A percentile compares a stretch with the other conserved stretches of the same genome.
Evolutionary conservation across 2,797 vertebrate genomes (phyloP).

Genomic region (Anniella stebbinsi): DNA sequence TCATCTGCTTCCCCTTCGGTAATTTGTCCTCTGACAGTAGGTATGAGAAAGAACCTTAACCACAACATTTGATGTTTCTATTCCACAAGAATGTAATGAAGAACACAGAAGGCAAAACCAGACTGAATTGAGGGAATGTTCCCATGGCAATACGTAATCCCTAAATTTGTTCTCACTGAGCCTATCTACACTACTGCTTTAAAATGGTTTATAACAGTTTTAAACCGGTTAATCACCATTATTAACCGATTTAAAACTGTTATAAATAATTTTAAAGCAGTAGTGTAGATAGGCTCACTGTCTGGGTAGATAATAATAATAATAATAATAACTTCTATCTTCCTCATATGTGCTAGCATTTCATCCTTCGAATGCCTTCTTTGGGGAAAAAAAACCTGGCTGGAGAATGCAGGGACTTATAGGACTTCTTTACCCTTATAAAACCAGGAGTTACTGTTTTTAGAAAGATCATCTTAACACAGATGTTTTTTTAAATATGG

Average conservation of each 20-base stretch:
- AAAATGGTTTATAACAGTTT: too few species aligned
- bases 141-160: background rate
- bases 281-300: too few species aligned
- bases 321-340: background rate
- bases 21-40: background rate
- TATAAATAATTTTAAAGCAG: too few species aligned
- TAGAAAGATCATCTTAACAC: background rate
- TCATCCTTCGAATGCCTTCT: background rate
- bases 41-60: background rate
- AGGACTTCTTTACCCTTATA: background rate
- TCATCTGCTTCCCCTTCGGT: background rate
- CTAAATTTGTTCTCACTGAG: background rate
- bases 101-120: background rate
- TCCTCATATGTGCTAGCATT: background rate
- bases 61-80: background rate
- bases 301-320: background rate
- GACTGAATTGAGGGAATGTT: background rate
- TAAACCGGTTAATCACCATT: too few species aligned
- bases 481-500: background rate
- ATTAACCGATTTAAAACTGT: too few species aligned
- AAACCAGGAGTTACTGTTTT: background rate
- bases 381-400: too few species aligned
- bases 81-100: background rate
- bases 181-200: too few species aligned
- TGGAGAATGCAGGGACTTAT: too few species aligned